These are phyloP conservation scores for Apogon talboti DNA, from an alignment of 2,797 vertebrate species.

Conservation along the genomic window DNA sequence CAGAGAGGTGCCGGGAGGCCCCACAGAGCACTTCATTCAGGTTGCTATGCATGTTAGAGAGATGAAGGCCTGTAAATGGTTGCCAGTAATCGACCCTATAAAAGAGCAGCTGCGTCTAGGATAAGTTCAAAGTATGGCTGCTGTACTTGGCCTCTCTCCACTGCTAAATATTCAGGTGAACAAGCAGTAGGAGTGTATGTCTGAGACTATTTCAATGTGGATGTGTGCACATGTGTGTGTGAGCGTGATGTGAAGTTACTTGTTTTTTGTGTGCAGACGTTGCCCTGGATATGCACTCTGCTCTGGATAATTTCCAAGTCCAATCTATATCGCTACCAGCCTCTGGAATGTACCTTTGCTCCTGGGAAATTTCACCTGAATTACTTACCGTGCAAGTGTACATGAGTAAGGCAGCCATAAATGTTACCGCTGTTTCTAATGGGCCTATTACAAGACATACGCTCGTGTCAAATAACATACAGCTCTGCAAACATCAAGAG, in stretches of 20 bases:
- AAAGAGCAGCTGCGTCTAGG: constrained; percentile 67
- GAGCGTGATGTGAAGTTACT: constrained; percentile 14
- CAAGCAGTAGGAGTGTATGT: constrained; percentile 35
- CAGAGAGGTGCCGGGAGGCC: constrained; percentile 48
- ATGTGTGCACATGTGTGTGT: constrained; percentile 19
- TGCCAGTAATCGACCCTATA: constrained; percentile 69
- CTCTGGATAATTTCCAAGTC: constrained; percentile 74
- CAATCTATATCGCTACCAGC: constrained; percentile 71
- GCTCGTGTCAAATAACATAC: constrained; percentile 57
- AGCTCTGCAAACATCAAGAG: constrained; percentile 43
- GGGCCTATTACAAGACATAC: constrained; percentile 59
- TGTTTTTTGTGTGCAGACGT: constrained; percentile 67
- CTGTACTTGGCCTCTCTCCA: constrained; percentile 45
- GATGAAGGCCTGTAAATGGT: constrained; percentile 71
- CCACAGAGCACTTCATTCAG: constrained; percentile 60
- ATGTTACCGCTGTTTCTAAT: constrained; percentile 58
- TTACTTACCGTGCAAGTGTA: constrained; percentile 41
- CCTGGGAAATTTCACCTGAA: constrained; percentile 77
- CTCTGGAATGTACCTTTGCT: constrained; percentile 79
- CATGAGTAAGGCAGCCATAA: constrained; percentile 70
- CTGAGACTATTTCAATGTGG: constrained; percentile 21
- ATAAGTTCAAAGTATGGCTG: constrained; percentile 55
- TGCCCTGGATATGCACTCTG: constrained; percentile 77
- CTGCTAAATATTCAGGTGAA: constrained; percentile 59
- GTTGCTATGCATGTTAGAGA: constrained; percentile 62